A percentile compares a stretch with the other conserved stretches of the same genome.
These are phyloP conservation scores for Hybos culiciformis DNA, from an alignment of 2,888 invertebrate genomes.

Conservation along the genomic window DNA sequence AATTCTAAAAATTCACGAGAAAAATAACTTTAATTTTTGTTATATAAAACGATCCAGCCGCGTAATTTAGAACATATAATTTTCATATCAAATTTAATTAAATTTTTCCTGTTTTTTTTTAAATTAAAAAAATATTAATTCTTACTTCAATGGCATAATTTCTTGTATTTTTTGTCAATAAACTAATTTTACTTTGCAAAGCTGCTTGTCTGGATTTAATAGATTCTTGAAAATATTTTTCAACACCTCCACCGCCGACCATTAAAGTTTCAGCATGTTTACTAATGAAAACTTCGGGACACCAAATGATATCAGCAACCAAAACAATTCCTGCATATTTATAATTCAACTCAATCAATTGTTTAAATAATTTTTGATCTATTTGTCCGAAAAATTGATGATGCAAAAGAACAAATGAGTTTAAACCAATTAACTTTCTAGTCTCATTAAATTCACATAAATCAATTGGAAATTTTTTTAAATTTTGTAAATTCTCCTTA, in stretches of 20 bases:
- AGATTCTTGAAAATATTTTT: constrained; percentile 30
- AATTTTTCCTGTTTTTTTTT: no score
- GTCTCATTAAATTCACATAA: constrained; percentile 50
- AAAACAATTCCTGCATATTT: constrained; percentile 71
- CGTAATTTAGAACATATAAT: no score
- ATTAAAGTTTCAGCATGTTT: constrained; percentile 46
- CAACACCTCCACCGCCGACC: constrained; percentile 36
- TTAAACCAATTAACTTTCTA: constrained; percentile 47
- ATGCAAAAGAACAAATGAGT: constrained; percentile 52
- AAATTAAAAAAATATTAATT: background rate
- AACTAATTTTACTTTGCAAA: constrained; percentile 43
- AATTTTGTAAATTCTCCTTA: constrained; percentile 17
- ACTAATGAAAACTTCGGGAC: constrained; percentile 67
- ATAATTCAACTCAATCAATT: constrained; percentile 59
- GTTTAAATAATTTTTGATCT: constrained; percentile 63
- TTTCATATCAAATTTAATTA: no score
- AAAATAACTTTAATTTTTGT: no score
- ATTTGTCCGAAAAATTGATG: constrained; percentile 59
- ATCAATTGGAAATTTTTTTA: constrained; percentile 41
- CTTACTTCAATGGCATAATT: constrained; percentile 18
- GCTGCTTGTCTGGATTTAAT: constrained; percentile 42
- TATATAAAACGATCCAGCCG: no score
- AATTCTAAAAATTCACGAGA: no score
- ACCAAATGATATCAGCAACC: constrained; percentile 70
- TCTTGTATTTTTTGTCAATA: constrained; percentile 49